Base-by-base conservation (phyloP, 2,797 vertebrate species). In the Lepilemur ruficaudatus region DNA sequence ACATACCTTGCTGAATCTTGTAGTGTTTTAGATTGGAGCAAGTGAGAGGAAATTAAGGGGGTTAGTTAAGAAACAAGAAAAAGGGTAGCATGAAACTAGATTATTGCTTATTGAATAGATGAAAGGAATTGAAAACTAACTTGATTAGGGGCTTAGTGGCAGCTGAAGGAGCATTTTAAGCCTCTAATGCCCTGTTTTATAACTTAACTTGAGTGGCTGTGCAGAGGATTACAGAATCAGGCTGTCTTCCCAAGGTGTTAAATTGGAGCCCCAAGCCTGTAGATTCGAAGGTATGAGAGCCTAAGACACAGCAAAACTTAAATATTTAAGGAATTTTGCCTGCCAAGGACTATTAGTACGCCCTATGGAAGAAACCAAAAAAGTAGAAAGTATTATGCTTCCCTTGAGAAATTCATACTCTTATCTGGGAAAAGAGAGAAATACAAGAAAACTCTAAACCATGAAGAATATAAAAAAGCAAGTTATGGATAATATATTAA, bases 401-500 rank as follows among this genome's bases (percentile, higher is more conserved):
- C 61, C 70, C 35, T 95, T 85, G 81, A 94, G 52, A 89, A 96
- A 81, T 50, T 69, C 35, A 46, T 86, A 94, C 11, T 91, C 50
- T 85, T 81, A 6, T 78, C 67, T 81, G 55, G 35, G 43, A 89
- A 70, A 70, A 92, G 25, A 81, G 78, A 67, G 83, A 91, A 61
- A 70, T 38, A 32, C 18, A 75, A 97, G 75, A 96, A 93, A 92
- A 87, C 35, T 23, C 25, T 91, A 79, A 86, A 67, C 35, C 23
- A 15, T 78, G 73, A 96, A 82, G 67, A 79, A 91, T 28, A 89
- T 89, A 55, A 63, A 91, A 95, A 65, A 96, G 79, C 38, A 88
- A 76, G 41, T 94, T 76, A 69, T 1, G 22, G 22, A 70, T 86
- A 46, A 92, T n/a, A 8, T 52, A 59, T 78, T 52, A 84, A 79